A percentile compares a stretch with the other conserved stretches of the same genome.
Evolutionary conservation across 1,140 invertebrate species (phyloP).

Genomic region (Holotrichia oblita): DNA sequence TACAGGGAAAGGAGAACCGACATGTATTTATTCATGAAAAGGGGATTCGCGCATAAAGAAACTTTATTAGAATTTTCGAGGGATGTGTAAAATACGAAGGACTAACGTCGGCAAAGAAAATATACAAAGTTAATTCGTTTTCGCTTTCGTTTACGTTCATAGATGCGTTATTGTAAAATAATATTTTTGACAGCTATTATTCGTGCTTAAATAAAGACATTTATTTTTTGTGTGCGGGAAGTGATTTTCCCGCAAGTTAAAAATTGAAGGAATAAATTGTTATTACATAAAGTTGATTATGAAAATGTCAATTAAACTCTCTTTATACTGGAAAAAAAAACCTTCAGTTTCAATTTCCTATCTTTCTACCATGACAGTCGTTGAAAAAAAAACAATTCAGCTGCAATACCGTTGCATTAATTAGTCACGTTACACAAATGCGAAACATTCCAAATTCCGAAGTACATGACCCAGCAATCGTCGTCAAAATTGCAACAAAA

Average conservation of each 20-base stretch:
- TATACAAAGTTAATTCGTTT: slow-evolving; percentile 13
- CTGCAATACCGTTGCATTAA: not conserved
- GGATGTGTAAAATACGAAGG: not conserved
- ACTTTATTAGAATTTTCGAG: slow-evolving; percentile 27
- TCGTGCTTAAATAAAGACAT: too few species aligned
- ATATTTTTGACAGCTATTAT: too few species aligned
- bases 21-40: slow-evolving; percentile 33
- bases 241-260: too few species aligned
- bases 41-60: slow-evolving; percentile 31
- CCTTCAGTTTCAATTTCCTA: too few species aligned
- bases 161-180: not conserved
- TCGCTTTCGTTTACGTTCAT: too few species aligned
- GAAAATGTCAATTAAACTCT: too few species aligned
- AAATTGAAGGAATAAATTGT: too few species aligned
- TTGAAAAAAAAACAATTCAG: too few species aligned
- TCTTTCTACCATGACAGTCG: too few species aligned
- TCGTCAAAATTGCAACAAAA: not conserved
- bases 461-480: slow-evolving; percentile 8
- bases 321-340: too few species aligned
- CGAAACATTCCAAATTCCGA: slow-evolving; percentile 10
- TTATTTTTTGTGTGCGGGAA: too few species aligned
- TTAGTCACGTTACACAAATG: not conserved
- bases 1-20: slow-evolving; percentile 9
- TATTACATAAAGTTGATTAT: too few species aligned
- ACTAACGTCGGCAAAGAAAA: slow-evolving; percentile 22